phyloP scores from a whole-genome alignment of 1,140 invertebrate genomes.

The Drosophila eugracilis region DNA sequence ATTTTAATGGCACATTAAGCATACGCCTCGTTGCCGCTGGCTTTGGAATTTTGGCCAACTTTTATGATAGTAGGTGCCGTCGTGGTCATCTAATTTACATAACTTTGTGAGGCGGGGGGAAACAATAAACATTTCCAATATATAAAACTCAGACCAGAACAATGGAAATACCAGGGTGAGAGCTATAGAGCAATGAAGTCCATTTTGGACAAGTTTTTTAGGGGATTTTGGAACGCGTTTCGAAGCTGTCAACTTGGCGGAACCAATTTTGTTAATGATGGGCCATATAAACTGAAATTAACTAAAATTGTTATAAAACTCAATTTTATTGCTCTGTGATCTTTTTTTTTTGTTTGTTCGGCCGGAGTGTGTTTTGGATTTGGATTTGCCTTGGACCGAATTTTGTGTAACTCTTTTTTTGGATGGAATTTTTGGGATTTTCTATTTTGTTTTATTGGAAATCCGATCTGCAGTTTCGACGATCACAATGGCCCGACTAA shows the following conservation, averaged over 20 bases:
- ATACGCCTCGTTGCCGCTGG: slow-evolving; percentile 72
- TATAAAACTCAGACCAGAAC: slow-evolving; percentile 45
- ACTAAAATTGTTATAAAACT: slow-evolving; percentile 77
- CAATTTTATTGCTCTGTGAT: slow-evolving; percentile 56
- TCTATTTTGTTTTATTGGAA: slow-evolving; percentile 32
- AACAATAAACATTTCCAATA: slow-evolving; percentile 64
- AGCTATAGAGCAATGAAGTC: slow-evolving; percentile 47
- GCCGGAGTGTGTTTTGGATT: slow-evolving; percentile 6
- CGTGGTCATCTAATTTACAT: slow-evolving; percentile 65
- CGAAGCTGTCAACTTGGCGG: slow-evolving; percentile 73
- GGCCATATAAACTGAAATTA: slow-evolving; percentile 65
- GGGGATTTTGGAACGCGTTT: slow-evolving; percentile 49
- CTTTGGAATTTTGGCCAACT: slow-evolving; percentile 57
- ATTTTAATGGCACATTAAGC: slow-evolving; percentile 79
- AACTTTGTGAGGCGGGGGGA: slow-evolving; percentile 45
- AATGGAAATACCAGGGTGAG: slow-evolving; percentile 41
- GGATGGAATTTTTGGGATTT: slow-evolving; percentile 5
- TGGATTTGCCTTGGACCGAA: slow-evolving; percentile 19
- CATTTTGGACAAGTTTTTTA: slow-evolving; percentile 59
- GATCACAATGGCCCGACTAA: slow-evolving; percentile 71
- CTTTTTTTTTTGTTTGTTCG: slow-evolving; percentile 24
- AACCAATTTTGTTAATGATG: slow-evolving; percentile 79
- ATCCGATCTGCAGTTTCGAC: slow-evolving; percentile 59
- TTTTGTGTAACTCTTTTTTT: slow-evolving; percentile 34
- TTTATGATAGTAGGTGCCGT: slow-evolving; percentile 58